Base-by-base conservation (phyloP, 2,797 vertebrate species). In the Urophycis tenuis region DNA sequence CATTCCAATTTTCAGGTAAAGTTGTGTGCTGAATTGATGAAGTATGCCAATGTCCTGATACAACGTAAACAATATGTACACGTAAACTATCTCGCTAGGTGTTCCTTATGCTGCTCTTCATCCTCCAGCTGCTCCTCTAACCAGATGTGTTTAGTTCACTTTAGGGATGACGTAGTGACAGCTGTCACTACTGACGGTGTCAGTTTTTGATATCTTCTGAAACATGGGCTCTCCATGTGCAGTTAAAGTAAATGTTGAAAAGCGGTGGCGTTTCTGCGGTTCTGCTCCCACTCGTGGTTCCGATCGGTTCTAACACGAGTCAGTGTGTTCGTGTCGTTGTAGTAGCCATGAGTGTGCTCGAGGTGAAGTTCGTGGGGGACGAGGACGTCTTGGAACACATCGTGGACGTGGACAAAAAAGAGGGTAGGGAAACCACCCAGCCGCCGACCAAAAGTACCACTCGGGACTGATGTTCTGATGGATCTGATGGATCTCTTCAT, bases 301-400 rank as follows among this genome's bases (percentile, higher is more conserved):
- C 22, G 69, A 19, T 49, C 45, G 15, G 19, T 53, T 53, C 9
- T 73, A 12, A 73, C 22, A n/a, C 35, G 11, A 25, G 17, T 5
- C 34, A 25, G 29, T 76, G 0, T 73, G 53, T 30, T 0, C 75
- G 0, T 73, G 53, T 30, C 1, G 71, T 41, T 35, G 4, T 4
- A 87, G 84, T 22, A 69, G 83, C 22, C 69, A 95, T 95, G 95
- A 95, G 87, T 86, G 82, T 82, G 19, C 80, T 95, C 80, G 88
- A 94, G 79, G 94, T 98, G 83, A 95, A 91, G 64, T 98, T 99
- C 85, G 88, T 98, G 71, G 90, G 95, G 0, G 97, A 99, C 83
- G 93, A 92, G 79, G 95, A 97, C 77, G 97, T 96, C 64, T 77
- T 96, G 89, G 94, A 93, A 78, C 96, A 98, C 88, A 97, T 99